Conservation (phyloP, 2,888 invertebrate genomes). For the Pollenia angustigena region DNA sequence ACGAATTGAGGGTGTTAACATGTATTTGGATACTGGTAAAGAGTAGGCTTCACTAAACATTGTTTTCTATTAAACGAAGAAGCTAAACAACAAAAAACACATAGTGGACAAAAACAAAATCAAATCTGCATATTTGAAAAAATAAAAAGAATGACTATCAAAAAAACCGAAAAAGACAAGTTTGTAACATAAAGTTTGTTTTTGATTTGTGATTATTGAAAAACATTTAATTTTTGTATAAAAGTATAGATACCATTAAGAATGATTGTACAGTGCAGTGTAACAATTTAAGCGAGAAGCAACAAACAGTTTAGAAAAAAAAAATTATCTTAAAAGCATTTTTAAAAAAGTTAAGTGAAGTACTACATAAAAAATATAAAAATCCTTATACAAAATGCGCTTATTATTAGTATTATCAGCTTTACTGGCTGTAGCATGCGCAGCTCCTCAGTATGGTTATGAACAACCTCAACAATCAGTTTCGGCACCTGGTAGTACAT, state of each 20-base stretch:
- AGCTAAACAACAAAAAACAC: not conserved
- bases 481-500: conserved; percentile 70
- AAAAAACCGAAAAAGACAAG: conserved; percentile 51
- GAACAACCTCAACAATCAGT: conserved; percentile 60
- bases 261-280: conserved; percentile 79
- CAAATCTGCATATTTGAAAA: conserved; percentile 65
- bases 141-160: not conserved
- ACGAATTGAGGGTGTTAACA: conserved; percentile 48
- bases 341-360: not conserved
- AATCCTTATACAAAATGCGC: conserved; percentile 73
- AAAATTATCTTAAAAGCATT: not conserved
- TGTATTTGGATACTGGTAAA: conserved; percentile 10
- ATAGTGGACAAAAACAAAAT: conserved; percentile 16
- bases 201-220: conserved; percentile 39
- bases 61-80: conserved; percentile 16
- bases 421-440: conserved; percentile 70
- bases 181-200: conserved; percentile 33
- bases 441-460: conserved; percentile 75
- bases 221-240: conserved; percentile 75
- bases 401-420: conserved; percentile 74
- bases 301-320: conserved; percentile 36
- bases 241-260: conserved; percentile 78
- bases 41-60: conserved; percentile 61
- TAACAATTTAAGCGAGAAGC: conserved; percentile 75
- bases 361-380: not conserved